Conservation (phyloP, 2,797 vertebrate genomes). For the Odontamblyopus rebecca region DNA sequence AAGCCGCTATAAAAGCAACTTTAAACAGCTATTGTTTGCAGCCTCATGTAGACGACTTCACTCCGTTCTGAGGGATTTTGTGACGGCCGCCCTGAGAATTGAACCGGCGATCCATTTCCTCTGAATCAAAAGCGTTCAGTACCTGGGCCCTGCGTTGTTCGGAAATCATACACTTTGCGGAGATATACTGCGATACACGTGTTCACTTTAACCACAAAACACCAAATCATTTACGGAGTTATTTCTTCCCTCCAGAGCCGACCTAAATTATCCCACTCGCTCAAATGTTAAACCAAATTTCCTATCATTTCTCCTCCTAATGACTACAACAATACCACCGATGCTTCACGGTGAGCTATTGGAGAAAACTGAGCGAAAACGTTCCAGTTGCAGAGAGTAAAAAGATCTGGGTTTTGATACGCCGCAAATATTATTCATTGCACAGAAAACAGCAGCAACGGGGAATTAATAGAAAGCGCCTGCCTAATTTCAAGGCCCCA, state of each 20-base stretch:
- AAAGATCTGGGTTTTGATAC: constrained; percentile 15
- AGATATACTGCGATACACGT: not conserved
- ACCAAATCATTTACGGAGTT: not conserved
- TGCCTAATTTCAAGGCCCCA: constrained; percentile 39
- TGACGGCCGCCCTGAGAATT: not conserved
- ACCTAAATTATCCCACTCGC: not conserved
- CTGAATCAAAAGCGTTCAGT: too few species aligned
- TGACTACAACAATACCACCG: not conserved
- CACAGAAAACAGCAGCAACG: constrained; percentile 10
- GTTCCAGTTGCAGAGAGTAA: not conserved
- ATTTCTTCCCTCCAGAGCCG: not conserved
- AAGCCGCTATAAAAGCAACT: too few species aligned
- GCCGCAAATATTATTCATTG: constrained; percentile 8
- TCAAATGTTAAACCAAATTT: not conserved
- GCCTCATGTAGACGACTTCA: too few species aligned
- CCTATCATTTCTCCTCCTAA: not conserved
- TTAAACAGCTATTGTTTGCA: too few species aligned
- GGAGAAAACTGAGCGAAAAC: not conserved
- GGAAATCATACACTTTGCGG: not conserved
- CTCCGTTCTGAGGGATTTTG: not conserved
- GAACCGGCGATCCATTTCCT: not conserved
- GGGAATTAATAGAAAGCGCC: constrained; percentile 26
- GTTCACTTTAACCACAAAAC: not conserved
- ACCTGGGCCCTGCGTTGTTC: not conserved
- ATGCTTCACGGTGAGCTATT: not conserved